These are phyloP conservation scores for Tenrec ecaudatus DNA, from an alignment of 2,113 vertebrate genomes.

Conservation along the genomic window DNA sequence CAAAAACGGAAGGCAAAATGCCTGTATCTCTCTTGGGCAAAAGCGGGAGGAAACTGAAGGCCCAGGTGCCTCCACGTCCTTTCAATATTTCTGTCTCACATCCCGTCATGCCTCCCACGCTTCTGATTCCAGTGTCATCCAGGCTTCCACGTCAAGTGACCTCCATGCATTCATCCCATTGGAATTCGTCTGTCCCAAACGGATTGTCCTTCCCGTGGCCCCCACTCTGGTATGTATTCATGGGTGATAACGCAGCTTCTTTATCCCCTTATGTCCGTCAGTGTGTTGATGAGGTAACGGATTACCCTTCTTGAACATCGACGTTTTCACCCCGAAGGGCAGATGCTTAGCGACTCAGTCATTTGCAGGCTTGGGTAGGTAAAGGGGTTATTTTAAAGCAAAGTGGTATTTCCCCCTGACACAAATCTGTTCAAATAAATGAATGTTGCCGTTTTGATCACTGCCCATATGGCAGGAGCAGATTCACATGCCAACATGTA, in stretches of 20 bases:
- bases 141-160: not conserved
- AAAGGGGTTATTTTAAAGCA: conserved; percentile 51
- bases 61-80: not conserved
- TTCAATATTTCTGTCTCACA: not conserved
- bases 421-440: conserved; percentile 77
- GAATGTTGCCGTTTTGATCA: conserved; percentile 64
- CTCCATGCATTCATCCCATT: not conserved
- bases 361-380: conserved; percentile 34
- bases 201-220: not conserved
- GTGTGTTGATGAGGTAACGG: not conserved
- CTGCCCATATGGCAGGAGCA: conserved; percentile 56
- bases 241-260: not conserved
- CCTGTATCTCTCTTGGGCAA: not conserved
- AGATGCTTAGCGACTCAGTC: conserved; percentile 27
- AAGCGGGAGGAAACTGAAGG: not conserved
- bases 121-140: not conserved
- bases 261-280: conserved; percentile 39
- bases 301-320: conserved; percentile 29
- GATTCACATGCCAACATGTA: conserved; percentile 11
- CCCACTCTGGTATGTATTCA: not conserved
- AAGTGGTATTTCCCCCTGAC: conserved; percentile 41
- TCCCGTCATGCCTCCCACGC: not conserved
- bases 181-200: not conserved
- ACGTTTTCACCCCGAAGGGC: conserved; percentile 54
- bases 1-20: not conserved